Conservation (phyloP, 2,113 vertebrate genomes). For the Tretioscincus oriximinensis region DNA sequence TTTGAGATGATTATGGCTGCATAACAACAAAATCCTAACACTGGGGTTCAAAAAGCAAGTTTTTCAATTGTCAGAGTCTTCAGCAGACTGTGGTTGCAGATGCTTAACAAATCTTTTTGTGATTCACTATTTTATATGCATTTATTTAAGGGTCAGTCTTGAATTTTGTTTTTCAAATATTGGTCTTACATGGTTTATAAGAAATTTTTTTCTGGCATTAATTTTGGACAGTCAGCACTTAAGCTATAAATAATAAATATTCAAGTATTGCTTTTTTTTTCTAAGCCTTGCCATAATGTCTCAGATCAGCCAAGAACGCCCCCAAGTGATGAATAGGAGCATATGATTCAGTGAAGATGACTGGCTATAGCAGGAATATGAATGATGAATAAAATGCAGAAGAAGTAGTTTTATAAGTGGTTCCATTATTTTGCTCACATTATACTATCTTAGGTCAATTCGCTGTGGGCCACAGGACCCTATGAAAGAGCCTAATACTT, state of each 20-base stretch:
- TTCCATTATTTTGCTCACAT: background rate
- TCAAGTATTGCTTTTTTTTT: background rate
- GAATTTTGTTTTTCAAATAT: background rate
- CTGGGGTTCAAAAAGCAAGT: background rate
- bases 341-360: background rate
- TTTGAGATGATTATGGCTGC: too few relatives aligned
- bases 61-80: background rate
- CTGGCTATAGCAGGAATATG: background rate
- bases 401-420: background rate
- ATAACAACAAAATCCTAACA: background rate
- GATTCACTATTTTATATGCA: background rate
- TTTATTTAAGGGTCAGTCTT: background rate
- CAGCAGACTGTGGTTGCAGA: background rate
- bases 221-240: background rate
- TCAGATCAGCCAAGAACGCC: background rate
- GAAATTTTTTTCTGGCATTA: too few relatives aligned
- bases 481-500: background rate
- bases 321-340: constrained; percentile 11
- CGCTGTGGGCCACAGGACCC: background rate
- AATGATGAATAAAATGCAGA: constrained; percentile 9
- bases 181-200: background rate
- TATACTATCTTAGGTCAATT: background rate
- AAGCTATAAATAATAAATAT: background rate
- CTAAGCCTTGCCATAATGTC: background rate
- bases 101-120: background rate